phyloP scores from a whole-genome alignment of 2,113 vertebrate species.

The Hepsetus odoe region DNA sequence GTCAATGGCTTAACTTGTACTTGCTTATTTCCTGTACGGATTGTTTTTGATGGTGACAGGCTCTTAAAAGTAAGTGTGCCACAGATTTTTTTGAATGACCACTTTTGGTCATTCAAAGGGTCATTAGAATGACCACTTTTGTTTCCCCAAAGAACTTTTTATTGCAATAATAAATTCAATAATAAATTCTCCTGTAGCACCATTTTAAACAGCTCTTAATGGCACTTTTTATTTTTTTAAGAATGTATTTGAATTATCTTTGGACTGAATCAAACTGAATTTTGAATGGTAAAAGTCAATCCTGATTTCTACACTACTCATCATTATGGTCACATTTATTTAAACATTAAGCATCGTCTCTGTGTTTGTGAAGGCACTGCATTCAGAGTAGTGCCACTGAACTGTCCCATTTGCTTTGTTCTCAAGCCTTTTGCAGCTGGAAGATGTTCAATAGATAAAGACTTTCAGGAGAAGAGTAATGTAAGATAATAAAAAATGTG shows the following conservation, averaged over 20 bases:
- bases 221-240: background rate
- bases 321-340: background rate
- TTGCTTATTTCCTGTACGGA: constrained; percentile 7
- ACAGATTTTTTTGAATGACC: background rate
- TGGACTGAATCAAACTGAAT: constrained; percentile 1
- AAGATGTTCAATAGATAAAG: constrained; percentile 20
- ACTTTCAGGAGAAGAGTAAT: constrained; percentile 8
- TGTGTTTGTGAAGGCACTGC: background rate
- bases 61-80: background rate
- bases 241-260: background rate
- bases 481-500: constrained; percentile 25
- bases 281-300: background rate
- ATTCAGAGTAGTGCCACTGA: constrained; percentile 1
- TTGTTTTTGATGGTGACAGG: background rate
- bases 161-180: too few relatives aligned
- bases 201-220: background rate
- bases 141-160: background rate
- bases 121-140: background rate
- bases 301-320: background rate
- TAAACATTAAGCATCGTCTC: background rate
- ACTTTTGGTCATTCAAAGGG: background rate
- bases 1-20: background rate
- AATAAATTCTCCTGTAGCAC: too few relatives aligned
- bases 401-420: constrained; percentile 26
- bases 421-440: constrained; percentile 12